phyloP scores from a whole-genome alignment of 2,113 vertebrate genomes.

The Nannospalax galili region DNA sequence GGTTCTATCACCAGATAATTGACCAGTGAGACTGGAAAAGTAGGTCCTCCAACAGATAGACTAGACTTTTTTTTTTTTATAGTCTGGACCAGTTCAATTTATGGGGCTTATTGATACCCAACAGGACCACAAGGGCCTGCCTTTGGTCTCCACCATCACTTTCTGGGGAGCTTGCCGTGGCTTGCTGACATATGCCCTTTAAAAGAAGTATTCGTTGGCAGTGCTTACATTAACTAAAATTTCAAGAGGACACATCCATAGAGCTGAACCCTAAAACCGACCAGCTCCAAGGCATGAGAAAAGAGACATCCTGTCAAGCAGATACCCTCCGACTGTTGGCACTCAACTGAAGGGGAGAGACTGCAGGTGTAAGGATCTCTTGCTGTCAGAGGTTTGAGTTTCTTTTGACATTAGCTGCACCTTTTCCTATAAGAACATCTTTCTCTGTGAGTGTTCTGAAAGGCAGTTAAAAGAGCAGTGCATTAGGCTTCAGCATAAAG shows the following conservation, averaged over 20 bases:
- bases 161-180: background rate
- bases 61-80: no score
- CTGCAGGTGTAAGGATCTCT: background rate
- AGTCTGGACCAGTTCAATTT: no score
- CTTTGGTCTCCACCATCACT: background rate
- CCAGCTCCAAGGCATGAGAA: background rate
- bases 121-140: background rate
- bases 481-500: background rate
- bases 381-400: background rate
- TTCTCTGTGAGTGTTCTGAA: background rate
- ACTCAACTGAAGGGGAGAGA: background rate
- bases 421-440: background rate
- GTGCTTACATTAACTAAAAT: background rate
- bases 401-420: background rate
- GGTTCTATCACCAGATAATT: no score
- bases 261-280: background rate
- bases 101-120: no score
- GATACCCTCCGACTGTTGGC: background rate
- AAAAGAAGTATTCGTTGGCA: background rate
- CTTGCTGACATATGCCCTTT: background rate
- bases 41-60: no score
- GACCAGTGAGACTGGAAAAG: no score
- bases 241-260: background rate
- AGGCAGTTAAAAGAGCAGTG: background rate
- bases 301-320: background rate